Base-by-base conservation (phyloP, 2,797 vertebrate genomes). In the Neostethus bicornis region DNA sequence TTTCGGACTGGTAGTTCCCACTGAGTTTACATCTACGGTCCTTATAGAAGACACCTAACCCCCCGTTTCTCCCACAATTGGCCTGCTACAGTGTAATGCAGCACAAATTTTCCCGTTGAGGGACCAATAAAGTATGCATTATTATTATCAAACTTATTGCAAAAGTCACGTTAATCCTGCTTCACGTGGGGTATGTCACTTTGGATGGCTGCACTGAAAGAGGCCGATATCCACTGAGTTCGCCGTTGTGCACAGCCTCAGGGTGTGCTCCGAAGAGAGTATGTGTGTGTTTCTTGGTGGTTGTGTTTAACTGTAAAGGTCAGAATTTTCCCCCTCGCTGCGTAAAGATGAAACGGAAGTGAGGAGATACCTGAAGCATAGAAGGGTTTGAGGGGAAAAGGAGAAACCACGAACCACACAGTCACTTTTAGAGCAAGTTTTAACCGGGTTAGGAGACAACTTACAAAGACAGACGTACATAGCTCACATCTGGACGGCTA, bases 261-360 rank as follows among this genome's bases (percentile, higher is more conserved):
- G 8, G 61, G 55, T 61, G 73, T 80, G 75, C 61, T 62, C 52
- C 53, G 37, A 46, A 53, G 43, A 69, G 71, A 77, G 69, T 55
- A 32, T 34, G 42, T 13, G 43, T 25, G 0, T 34, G 42, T 43
- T 23, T 61, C 4, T 45, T 12, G 12, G 34, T 39, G 24, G 17
- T 17, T 45, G 34, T 41, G 43, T 41, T 41, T 38, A 14, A 59
- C 53, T 68, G 49, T 54, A 13, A 47, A 47, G 48, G 49, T 61
- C 43, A 43, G 44, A 38, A 42, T 51, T 51, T 21, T 64, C 51
- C 42, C 17, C 32, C 34, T 68, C 53, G 53, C 57, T 38, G 9
- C 38, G 58, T 11, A 44, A 16, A 79, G 77, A 80, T 77, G 76
- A 70, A n/a, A n/a, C n/a, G 29, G 11, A 2, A 3, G 31, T 4